Percentiles rank a stretch among this genome's conserved stretches.
Conservation (phyloP, 2,888 invertebrate genomes). For the Sinodicranocentrus sp. region DNA sequence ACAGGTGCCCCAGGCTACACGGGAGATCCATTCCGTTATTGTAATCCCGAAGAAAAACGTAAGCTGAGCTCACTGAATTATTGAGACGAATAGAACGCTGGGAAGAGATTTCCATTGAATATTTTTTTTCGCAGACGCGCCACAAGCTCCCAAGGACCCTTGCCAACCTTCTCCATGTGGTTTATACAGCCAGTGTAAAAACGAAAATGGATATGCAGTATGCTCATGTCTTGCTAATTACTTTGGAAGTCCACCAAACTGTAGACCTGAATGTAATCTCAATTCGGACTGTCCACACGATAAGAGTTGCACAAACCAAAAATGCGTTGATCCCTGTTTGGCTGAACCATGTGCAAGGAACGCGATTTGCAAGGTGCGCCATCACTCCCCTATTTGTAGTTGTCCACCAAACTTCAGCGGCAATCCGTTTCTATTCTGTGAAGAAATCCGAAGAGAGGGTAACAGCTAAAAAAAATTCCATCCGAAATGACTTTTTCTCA, state of each 20-base stretch:
- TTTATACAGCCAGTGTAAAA: constrained; percentile 82
- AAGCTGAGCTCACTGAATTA: no score
- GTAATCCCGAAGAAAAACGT: constrained; percentile 81
- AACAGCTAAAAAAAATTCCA: constrained; percentile 80
- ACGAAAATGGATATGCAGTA: constrained; percentile 82
- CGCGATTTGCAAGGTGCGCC: constrained; percentile 88
- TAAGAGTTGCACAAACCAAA: constrained; percentile 88
- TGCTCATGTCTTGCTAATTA: constrained; percentile 83
- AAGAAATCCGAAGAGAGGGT: constrained; percentile 29
- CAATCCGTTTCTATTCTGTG: constrained; percentile 84
- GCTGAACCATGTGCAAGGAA: constrained; percentile 87
- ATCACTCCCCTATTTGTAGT: constrained; percentile 89
- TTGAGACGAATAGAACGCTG: no score
- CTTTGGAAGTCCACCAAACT: constrained; percentile 84
- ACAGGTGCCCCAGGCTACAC: constrained; percentile 83
- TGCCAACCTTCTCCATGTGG: constrained; percentile 79
- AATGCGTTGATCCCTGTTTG: constrained; percentile 83
- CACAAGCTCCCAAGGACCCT: constrained; percentile 55
- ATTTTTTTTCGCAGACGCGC: constrained; percentile 54
- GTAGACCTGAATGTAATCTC: constrained; percentile 83
- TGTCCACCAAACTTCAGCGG: constrained; percentile 87
- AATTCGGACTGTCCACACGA: constrained; percentile 91
- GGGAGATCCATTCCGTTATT: constrained; percentile 92
- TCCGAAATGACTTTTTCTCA: no score
- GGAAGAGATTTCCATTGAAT: no score